Evolutionary conservation across 1,140 invertebrate genomes (phyloP).

Genomic region (Drosophila arawakana): DNA sequence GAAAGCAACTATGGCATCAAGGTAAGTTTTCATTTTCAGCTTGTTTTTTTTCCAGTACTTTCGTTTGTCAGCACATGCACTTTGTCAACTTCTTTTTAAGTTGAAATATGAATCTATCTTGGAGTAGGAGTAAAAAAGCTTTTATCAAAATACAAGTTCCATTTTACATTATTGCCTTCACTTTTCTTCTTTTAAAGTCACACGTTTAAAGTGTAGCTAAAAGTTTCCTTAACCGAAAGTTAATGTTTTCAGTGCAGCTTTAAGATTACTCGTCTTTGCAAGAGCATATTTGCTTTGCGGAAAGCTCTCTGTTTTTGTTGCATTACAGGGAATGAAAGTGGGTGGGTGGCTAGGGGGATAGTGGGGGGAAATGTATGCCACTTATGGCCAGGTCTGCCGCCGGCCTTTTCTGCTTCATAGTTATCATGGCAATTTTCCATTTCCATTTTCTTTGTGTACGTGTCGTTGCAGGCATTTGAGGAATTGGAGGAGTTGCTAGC

Average conservation of each 20-base stretch:
- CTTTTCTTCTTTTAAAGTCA: no score
- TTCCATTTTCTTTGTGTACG: slow-evolving; percentile 32
- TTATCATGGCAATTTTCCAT: slow-evolving; percentile 14
- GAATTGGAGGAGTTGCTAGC: slow-evolving; percentile 94
- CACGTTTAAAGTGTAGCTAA: no score
- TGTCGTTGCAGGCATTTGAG: slow-evolving; percentile 92
- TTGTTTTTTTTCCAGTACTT: no score
- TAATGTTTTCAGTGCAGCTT: no score
- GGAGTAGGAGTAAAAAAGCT: no score
- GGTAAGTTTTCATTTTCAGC: slow-evolving; percentile 86
- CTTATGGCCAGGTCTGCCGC: background rate
- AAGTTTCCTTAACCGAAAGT: no score
- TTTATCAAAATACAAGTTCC: no score
- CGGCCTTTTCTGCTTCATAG: background rate
- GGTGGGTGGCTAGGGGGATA: background rate
- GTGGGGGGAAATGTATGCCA: slow-evolving; percentile 1
- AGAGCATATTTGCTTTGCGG: slow-evolving; percentile 42
- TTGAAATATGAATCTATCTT: no score
- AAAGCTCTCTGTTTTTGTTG: slow-evolving; percentile 49
- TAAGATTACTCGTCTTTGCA: no score
- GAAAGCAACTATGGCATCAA: slow-evolving; percentile 98
- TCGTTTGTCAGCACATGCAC: background rate
- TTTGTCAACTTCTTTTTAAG: no score
- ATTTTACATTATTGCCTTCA: no score
- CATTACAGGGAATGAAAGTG: background rate